Percentiles rank a stretch among this genome's conserved stretches.
These are phyloP conservation scores for Macropus fuliginosus DNA, from an alignment of 2,797 vertebrate species.

Conservation along the genomic window DNA sequence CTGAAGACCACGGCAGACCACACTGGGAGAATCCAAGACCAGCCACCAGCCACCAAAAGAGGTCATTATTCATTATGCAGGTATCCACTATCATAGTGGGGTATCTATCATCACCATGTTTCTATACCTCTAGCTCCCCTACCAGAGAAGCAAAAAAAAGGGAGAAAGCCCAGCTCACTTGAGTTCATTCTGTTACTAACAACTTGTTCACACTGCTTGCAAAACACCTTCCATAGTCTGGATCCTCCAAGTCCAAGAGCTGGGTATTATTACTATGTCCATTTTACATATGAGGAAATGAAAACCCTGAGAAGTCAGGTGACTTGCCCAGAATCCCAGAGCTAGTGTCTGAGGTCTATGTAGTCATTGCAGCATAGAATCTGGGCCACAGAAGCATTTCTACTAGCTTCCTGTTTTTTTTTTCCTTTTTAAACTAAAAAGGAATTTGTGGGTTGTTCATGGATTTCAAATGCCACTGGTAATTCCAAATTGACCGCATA, in stretches of 20 bases:
- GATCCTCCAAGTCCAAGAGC: not conserved
- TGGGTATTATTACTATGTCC: not conserved
- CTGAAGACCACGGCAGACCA: slow-evolving; percentile 2
- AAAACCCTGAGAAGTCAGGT: not conserved
- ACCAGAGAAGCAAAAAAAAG: slow-evolving; percentile 50
- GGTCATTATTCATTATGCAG: slow-evolving; percentile 25
- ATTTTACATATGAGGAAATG: not conserved
- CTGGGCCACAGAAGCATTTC: not conserved
- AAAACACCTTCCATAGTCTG: not conserved
- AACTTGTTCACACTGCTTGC: not conserved
- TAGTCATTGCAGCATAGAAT: not conserved
- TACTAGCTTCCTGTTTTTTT: not conserved
- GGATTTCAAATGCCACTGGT: slow-evolving; percentile 45
- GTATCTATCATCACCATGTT: slow-evolving; percentile 20
- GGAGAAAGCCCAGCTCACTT: not conserved
- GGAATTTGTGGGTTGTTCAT: slow-evolving; percentile 2
- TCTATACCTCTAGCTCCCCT: slow-evolving; percentile 28
- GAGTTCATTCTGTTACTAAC: slow-evolving; percentile 19
- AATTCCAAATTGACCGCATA: slow-evolving; percentile 28
- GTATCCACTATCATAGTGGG: not conserved
- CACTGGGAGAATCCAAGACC: slow-evolving; percentile 46
- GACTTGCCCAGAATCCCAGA: not conserved
- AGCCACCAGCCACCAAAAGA: slow-evolving; percentile 18
- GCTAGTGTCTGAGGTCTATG: not conserved
- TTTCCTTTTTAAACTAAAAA: slow-evolving; percentile 47